phyloP scores from a whole-genome alignment of 2,888 invertebrate species.

The Hypena proboscidalis region DNA sequence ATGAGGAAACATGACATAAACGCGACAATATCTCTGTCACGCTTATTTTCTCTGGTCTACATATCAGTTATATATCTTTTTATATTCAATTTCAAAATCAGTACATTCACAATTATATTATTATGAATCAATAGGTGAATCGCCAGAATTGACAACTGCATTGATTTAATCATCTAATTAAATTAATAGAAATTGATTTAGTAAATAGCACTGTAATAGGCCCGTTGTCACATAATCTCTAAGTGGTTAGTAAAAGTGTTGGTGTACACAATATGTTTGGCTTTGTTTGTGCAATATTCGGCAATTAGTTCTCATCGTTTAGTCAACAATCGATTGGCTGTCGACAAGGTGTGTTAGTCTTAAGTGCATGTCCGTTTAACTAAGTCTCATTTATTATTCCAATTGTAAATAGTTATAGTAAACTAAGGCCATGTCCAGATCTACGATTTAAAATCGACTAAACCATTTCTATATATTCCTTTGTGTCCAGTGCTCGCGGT shows the following conservation, averaged over 20 bases:
- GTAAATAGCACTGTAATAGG: too few relatives aligned
- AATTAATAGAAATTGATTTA: too few relatives aligned
- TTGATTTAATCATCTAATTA: too few relatives aligned
- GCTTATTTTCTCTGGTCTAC: too few relatives aligned
- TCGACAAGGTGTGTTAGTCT: constrained; percentile 62
- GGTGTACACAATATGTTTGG: constrained; percentile 34
- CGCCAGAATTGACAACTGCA: too few relatives aligned
- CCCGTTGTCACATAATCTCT: constrained; percentile 17
- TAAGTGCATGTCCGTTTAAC: constrained; percentile 64
- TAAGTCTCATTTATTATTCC: constrained; percentile 42
- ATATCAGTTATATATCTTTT: too few relatives aligned
- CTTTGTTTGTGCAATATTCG: constrained; percentile 78
- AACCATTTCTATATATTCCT: constrained; percentile 15
- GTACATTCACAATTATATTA: too few relatives aligned
- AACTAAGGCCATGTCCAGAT: constrained; percentile 39
- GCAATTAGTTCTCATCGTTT: constrained; percentile 81
- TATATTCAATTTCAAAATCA: too few relatives aligned
- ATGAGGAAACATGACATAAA: too few relatives aligned
- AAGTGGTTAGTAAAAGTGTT: constrained; percentile 32
- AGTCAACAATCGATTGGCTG: constrained; percentile 63
- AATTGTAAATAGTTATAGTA: constrained; percentile 51
- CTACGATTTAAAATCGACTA: constrained; percentile 33
- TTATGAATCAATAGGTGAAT: too few relatives aligned
- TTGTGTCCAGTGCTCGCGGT: constrained; percentile 16
- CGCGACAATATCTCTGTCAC: too few relatives aligned